These are phyloP conservation scores for Lacanobia wlatinum DNA, from an alignment of 2,888 invertebrate species.

Conservation along the genomic window DNA sequence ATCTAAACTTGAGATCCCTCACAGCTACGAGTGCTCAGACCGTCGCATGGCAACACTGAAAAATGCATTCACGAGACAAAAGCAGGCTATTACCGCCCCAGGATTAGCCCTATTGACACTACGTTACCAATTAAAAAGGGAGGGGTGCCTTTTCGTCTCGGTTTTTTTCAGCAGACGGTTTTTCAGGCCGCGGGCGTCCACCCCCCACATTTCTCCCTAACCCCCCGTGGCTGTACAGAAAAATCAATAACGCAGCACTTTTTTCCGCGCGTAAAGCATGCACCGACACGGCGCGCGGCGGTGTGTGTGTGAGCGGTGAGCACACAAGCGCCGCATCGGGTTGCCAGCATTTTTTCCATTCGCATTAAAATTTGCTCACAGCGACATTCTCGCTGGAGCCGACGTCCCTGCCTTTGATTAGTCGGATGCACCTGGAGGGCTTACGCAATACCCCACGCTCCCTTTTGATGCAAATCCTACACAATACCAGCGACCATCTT, in stretches of 20 bases:
- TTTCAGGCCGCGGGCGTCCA: slow-evolving; percentile 89
- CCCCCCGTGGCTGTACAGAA: slow-evolving; percentile 88
- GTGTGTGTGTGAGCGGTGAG: slow-evolving; percentile 79
- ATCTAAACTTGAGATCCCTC: slow-evolving; percentile 43
- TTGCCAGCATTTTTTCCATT: slow-evolving; percentile 85
- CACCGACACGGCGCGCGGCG: slow-evolving; percentile 82
- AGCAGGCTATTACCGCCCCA: slow-evolving; percentile 87
- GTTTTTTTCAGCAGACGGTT: slow-evolving; percentile 91
- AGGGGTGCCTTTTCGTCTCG: slow-evolving; percentile 91
- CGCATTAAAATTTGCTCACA: slow-evolving; percentile 83
- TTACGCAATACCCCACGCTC: slow-evolving; percentile 71
- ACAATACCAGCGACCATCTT: slow-evolving; percentile 17
- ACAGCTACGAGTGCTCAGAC: slow-evolving; percentile 60
- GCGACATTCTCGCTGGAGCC: slow-evolving; percentile 73
- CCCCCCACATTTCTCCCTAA: slow-evolving; percentile 73
- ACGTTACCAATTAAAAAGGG: slow-evolving; percentile 91
- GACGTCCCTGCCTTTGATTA: slow-evolving; percentile 80
- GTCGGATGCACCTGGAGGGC: slow-evolving; percentile 80
- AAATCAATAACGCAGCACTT: slow-evolving; percentile 92
- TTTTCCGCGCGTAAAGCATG: slow-evolving; percentile 91
- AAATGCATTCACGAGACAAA: slow-evolving; percentile 89
- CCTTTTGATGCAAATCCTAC: slow-evolving; percentile 48
- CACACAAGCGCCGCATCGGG: slow-evolving; percentile 80
- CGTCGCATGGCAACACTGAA: slow-evolving; percentile 85
- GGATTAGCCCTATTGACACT: slow-evolving; percentile 91